Base-by-base conservation (phyloP, 2,797 vertebrate species). In the Valencia hispanica region DNA sequence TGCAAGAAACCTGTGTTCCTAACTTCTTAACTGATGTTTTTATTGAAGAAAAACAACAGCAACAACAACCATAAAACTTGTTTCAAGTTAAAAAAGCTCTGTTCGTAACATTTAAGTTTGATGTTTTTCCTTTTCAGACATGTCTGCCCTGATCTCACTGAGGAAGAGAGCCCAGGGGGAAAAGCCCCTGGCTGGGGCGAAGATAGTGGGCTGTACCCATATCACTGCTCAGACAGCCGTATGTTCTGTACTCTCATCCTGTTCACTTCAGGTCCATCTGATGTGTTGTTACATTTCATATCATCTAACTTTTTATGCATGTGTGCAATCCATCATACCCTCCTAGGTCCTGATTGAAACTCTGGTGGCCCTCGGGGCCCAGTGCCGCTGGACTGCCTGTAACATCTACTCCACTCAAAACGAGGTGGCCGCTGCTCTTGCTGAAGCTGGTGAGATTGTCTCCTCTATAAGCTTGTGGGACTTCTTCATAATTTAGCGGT, bases 391-490 rank as follows among this genome's bases (percentile, higher is more conserved):
- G 98, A 97, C 97, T 27, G 98, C 98, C 66, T 99, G 98, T 63
- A 99, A 99, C 93, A 99, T 99, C 94, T 99, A 99, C 87, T 99
- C 98, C 78, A 99, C 98, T 76, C 98, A 99, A 93, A 99, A 99
- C 9, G 98, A 99, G 76, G 98, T 99, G 90, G 98, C 98, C 0
- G 98, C 98, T 43, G 97, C 98, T 50, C 88, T 99, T 50, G 97
- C 98, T 39, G 98, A 99, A 86, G 96, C 94, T 7, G 98, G 98
- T 99, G 80, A 94, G 92, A 86, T 3, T 22, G 25, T 41, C 36
- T 73, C 20, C 34, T 70, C 10, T 63, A 36, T 18, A 15, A 47
- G 2, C 22, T 25, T 18, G 9, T 22, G 9, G 36, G 68, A 25
- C 4, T 15, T 68, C 63, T 9, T 36, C 20, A 0, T 36, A 53